Evolutionary conservation across 23 tunicate species (phyloP), one percentile per base, ranked within the genome.

Genomic region (Trididemnum miniatum): DNA sequence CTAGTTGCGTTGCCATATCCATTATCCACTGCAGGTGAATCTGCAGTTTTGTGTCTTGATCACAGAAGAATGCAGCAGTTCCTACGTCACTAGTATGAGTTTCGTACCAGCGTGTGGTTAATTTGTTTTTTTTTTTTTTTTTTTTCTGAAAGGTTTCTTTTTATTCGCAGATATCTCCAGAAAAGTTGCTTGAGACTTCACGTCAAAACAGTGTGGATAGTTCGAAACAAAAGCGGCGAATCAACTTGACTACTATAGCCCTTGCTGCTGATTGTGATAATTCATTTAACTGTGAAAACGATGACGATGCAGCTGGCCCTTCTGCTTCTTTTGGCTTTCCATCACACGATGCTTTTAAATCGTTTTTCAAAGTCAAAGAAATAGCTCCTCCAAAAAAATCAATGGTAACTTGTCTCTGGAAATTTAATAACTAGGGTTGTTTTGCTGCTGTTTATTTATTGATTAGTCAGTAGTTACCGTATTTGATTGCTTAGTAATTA

Each of bases 321-420:
- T 35, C 34, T 18, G 26, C 27, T 64, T 39, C 65, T 3, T 82
- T 82, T 38, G 78, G 64, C 18, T 82, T 86, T 51, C 90, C 90
- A 35, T 49, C 90, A 0, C 90, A 86, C 84, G 65, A 60, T 23
- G 90, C 90, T 1, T 86, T 86, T 31, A 86, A 86, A 33, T 51
- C 84, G 1, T 86, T 86, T 65, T 86, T 86, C 80, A 79, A 79
- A 51, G 52, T 73, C 1, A 73, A 67, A 32, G 75, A 67, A 24
- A 31, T 9, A 31, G 38, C 26, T 22, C 67, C 67, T 15, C 15
- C 54, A 7, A 44, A 44, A 15, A 44, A 9, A 44, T 7, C 54
- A 44, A 44, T 15, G 54, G 54, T 44, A 44, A 15, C 12, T 44
- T 44, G 54, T 9, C 9, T n/a, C n/a, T n/a, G n/a, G n/a, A n/a